Conservation (phyloP, 2,113 vertebrate species). For the Noctilio leporinus region DNA sequence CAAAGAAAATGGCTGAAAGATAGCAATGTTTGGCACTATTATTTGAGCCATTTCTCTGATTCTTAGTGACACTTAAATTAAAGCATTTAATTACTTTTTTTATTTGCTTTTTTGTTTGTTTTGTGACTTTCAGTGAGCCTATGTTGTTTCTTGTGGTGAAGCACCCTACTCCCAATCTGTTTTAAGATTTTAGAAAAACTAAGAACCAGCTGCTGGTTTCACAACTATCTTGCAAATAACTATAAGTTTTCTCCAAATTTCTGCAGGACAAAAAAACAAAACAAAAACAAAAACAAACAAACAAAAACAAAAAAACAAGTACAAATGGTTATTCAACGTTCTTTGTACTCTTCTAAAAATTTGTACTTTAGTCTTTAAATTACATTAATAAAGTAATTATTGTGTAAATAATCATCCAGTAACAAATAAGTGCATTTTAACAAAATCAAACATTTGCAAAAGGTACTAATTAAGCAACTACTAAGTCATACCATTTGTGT, state of each 20-base stretch:
- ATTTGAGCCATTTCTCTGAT: neutral
- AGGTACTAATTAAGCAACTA: neutral
- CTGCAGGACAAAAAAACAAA: neutral
- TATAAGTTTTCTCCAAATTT: neutral
- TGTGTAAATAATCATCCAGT: neutral
- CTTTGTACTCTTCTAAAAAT: neutral
- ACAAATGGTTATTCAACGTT: neutral
- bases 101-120: neutral
- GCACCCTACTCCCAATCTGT: neutral
- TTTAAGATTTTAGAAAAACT: neutral
- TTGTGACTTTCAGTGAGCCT: neutral
- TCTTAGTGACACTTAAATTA: neutral
- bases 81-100: neutral
- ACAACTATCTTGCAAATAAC: neutral
- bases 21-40: neutral
- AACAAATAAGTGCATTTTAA: neutral
- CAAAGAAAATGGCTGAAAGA: neutral
- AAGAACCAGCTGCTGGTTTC: neutral
- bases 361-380: neutral
- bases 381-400: neutral
- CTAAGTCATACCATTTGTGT: neutral
- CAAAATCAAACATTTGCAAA: neutral
- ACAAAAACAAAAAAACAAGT: neutral
- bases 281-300: neutral
- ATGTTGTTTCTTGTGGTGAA: neutral